Evolutionary conservation across 2,888 invertebrate species (phyloP).

Genomic region (Macaria notata): DNA sequence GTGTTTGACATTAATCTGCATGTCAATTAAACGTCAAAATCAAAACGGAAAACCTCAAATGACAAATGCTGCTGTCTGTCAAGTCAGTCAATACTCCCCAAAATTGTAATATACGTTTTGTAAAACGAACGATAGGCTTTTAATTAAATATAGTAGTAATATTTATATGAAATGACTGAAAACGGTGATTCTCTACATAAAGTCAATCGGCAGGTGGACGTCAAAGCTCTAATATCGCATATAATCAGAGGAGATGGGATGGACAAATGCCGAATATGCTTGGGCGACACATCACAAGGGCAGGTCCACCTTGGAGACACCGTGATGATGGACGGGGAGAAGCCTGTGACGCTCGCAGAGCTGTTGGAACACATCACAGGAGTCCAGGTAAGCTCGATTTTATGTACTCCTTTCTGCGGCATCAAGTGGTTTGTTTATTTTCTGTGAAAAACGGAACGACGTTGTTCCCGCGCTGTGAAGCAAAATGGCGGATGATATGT

Average conservation of each 20-base stretch:
- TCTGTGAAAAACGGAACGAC: conserved; percentile 76
- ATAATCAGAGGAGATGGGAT: conserved; percentile 70
- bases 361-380: conserved; percentile 69
- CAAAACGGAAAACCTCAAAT: too few relatives aligned
- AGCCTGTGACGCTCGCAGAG: conserved; percentile 66
- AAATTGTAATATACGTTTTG: too few relatives aligned
- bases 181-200: conserved; percentile 21
- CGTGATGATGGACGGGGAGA: conserved; percentile 72
- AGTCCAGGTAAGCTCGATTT: conserved; percentile 58
- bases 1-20: too few relatives aligned
- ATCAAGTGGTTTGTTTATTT: conserved; percentile 52
- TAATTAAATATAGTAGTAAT: too few relatives aligned
- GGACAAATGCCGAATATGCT: conserved; percentile 73
- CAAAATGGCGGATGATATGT: conserved; percentile 56
- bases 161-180: background rate
- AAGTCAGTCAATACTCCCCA: too few relatives aligned
- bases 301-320: conserved; percentile 72
- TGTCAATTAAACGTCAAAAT: too few relatives aligned
- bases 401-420: conserved; percentile 23
- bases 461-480: conserved; percentile 50
- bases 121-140: too few relatives aligned
- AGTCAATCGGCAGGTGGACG: conserved; percentile 69
- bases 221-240: conserved; percentile 74
- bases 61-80: too few relatives aligned
- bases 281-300: conserved; percentile 73